Base-by-base conservation (phyloP, 2,888 invertebrate genomes). In the Catocala sponsa region DNA sequence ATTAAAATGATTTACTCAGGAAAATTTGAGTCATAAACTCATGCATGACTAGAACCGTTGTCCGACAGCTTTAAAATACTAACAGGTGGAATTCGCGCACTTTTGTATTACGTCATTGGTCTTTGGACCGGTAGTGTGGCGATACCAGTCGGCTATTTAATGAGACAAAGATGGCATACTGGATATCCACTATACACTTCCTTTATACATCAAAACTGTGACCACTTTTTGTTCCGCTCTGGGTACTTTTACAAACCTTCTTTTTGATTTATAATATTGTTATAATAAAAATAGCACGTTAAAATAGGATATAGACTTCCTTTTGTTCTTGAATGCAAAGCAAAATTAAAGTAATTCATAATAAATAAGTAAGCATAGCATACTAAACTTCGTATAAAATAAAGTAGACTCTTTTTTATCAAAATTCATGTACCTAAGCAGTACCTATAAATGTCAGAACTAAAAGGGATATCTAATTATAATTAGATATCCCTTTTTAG, bases 61-160 rank as follows among this genome's bases (percentile, higher is more conserved):
- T 63, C 79, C 71, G 75, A 78, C 78, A 81, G 67, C 73, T 79
- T 78, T 77, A 35, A 33, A 61, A 51, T 41, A 32, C 32, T 61
- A 80, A 81, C 85, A 82, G 82, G 75, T 79, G 72, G 78, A 84
- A 89, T 93, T 93, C 92, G 92, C 92, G 93, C 92, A 93, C 84
- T 92, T 92, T 92, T 91, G 81, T 78, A 81, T 85, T 86, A 78
- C 88, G 86, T 87, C 87, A 91, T 83, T 87, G 81, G 84, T 83
- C 80, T 83, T 70, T 74, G 76, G 73, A 83, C 85, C 80, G 82
- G 82, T 81, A 81, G 63, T 78, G 64, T 60, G 56, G 70, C 70
- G 70, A 74, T 70, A 68, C 67, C 69, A 65, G 63, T 76, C 74
- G 65, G 68, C 70, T 78, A 77, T 68, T 65, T 65, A 76, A 74